These are phyloP conservation scores for Cheilosia grossa DNA, from an alignment of 2,888 invertebrate species.

Conservation along the genomic window DNA sequence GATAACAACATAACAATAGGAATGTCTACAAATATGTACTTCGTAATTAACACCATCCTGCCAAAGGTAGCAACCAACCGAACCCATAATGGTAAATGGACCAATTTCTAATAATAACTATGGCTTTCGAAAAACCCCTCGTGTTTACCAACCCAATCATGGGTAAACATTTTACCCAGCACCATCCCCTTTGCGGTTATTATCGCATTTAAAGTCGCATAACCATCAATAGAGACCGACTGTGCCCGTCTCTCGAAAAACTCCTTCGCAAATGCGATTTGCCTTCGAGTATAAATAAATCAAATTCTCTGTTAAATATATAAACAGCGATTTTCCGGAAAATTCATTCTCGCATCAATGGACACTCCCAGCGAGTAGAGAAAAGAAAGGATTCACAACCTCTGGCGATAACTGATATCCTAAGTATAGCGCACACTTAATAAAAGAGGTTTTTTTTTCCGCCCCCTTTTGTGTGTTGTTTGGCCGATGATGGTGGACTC, in stretches of 20 bases:
- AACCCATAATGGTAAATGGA: neutral
- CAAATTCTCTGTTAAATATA: conserved; percentile 53
- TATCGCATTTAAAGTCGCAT: conserved; percentile 20
- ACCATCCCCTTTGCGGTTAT: conserved; percentile 1
- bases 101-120: conserved; percentile 4
- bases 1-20: too few species aligned
- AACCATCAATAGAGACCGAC: neutral
- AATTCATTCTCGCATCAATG: conserved; percentile 45
- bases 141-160: conserved; percentile 14
- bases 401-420: conserved; percentile 50
- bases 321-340: conserved; percentile 48
- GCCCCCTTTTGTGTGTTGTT: conserved; percentile 3
- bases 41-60: neutral
- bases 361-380: neutral
- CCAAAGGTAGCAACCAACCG: neutral
- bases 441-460: conserved; percentile 61
- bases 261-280: conserved; percentile 21
- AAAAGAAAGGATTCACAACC: conserved; percentile 48
- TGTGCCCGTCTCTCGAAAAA: neutral
- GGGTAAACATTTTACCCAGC: conserved; percentile 17
- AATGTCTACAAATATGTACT: too few species aligned
- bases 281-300: conserved; percentile 46
- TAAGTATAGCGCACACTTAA: conserved; percentile 18
- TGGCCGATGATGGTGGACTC: neutral
- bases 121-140: neutral